Evolutionary conservation across 2,888 invertebrate species (phyloP).

Genomic region (Morpho deidamia): DNA sequence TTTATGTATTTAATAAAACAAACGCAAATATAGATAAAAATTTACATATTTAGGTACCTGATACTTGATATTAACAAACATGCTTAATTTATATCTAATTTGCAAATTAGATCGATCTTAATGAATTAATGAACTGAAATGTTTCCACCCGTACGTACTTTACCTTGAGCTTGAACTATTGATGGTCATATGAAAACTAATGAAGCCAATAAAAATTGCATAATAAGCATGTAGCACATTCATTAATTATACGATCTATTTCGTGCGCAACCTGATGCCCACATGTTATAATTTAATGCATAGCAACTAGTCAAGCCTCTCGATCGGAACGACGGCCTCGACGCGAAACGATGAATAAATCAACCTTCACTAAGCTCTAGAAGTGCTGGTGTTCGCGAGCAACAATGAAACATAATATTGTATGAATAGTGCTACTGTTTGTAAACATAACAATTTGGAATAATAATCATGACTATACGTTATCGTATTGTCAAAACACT

Average conservation of each 20-base stretch:
- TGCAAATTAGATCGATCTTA: background rate
- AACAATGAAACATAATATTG: background rate
- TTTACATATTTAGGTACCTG: too few species aligned
- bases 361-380: conserved; percentile 2
- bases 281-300: conserved; percentile 18
- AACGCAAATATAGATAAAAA: too few species aligned
- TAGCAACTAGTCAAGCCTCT: conserved; percentile 11
- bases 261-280: conserved; percentile 14
- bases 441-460: conserved; percentile 2
- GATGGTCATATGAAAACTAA: conserved; percentile 28
- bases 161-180: conserved; percentile 56
- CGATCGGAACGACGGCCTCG: conserved; percentile 2
- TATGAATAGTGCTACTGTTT: background rate
- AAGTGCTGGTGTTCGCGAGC: background rate
- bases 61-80: background rate
- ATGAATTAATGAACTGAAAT: conserved; percentile 1
- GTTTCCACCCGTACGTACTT: background rate
- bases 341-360: conserved; percentile 8
- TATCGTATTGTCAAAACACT: background rate
- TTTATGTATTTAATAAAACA: too few species aligned
- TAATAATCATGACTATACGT: background rate
- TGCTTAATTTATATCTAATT: background rate
- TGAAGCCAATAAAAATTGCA: conserved; percentile 33
- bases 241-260: conserved; percentile 22
- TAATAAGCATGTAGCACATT: conserved; percentile 37